Conservation (phyloP, 2,888 invertebrate species). For the Amaurobius ferox region DNA sequence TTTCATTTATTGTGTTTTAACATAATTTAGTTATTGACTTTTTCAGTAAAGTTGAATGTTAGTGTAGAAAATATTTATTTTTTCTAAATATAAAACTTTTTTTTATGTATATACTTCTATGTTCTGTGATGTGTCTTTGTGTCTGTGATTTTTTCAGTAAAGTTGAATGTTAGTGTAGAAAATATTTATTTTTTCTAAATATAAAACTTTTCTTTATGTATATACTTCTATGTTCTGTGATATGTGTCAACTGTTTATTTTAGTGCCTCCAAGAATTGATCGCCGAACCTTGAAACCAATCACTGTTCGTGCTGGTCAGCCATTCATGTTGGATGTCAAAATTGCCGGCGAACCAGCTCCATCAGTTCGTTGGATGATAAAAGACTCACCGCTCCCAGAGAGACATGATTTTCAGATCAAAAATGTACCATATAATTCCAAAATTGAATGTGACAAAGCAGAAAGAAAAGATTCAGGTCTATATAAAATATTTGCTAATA, state of each 20-base stretch:
- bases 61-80: no score
- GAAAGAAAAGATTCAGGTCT: constrained; percentile 92
- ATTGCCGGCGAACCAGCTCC: constrained; percentile 97
- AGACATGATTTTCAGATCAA: constrained; percentile 78
- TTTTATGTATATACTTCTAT: no score
- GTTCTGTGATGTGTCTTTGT: no score
- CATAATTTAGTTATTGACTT: no score
- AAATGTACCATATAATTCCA: constrained; percentile 90
- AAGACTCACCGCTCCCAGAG: constrained; percentile 82
- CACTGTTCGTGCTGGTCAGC: constrained; percentile 93
- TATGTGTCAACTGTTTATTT: constrained; percentile 12
- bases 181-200: no score
- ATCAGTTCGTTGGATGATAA: constrained; percentile 92
- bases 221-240: no score
- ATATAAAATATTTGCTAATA: constrained; percentile 91
- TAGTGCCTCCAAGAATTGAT: constrained; percentile 86
- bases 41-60: no score
- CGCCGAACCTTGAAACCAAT: constrained; percentile 86
- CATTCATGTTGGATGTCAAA: constrained; percentile 93
- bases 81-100: no score
- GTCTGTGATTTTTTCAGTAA: no score
- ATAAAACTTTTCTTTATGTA: no score
- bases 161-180: no score
- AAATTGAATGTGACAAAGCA: constrained; percentile 90
- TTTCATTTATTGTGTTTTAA: no score